These are phyloP conservation scores for Channa argus DNA, from an alignment of 2,113 vertebrate genomes.

Conservation along the genomic window DNA sequence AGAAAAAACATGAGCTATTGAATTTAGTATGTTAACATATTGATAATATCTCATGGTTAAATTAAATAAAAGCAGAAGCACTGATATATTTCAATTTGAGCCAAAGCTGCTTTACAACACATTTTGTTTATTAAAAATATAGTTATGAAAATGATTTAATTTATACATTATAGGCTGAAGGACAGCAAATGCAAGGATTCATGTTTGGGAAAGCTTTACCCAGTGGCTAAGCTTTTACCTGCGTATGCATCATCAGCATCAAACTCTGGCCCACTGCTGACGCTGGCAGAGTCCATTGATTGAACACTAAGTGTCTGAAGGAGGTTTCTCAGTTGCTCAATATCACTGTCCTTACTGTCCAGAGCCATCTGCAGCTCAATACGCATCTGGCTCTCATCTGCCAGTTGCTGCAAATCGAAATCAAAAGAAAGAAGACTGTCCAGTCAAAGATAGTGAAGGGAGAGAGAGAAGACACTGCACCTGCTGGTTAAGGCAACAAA, in stretches of 20 bases:
- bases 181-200: not conserved
- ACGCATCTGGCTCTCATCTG: conserved; percentile 94
- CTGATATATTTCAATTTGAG: too few species aligned
- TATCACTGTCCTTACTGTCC: conserved; percentile 98
- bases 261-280: conserved; percentile 92
- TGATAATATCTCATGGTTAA: too few species aligned
- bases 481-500: not conserved
- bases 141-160: too few species aligned
- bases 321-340: conserved; percentile 95
- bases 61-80: too few species aligned
- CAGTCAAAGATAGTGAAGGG: not conserved
- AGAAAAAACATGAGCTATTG: not conserved
- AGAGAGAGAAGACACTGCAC: not conserved
- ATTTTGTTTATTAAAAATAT: too few species aligned
- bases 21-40: not conserved
- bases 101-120: too few species aligned
- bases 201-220: too few species aligned
- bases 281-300: conserved; percentile 91
- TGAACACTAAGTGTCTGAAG: conserved; percentile 92
- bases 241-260: conserved; percentile 92
- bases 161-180: not conserved
- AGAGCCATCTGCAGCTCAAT: conserved; percentile 98
- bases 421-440: not conserved
- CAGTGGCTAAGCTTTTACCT: conserved; percentile 78
- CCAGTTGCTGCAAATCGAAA: conserved; percentile 88